Conservation (phyloP, 2,113 vertebrate species). For the Misgurnus anguillicaudatus region DNA sequence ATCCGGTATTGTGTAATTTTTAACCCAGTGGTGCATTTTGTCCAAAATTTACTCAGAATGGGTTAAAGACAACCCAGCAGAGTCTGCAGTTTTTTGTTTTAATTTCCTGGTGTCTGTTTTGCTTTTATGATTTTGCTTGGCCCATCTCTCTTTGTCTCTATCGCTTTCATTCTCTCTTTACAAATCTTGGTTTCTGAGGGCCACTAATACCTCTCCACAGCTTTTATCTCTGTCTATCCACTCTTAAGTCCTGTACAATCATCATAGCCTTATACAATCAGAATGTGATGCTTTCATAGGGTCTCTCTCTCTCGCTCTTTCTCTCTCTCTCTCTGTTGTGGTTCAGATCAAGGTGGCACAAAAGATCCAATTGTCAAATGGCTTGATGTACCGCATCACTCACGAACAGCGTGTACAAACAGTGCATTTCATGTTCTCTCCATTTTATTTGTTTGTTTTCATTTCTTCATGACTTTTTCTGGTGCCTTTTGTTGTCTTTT, state of each 20-base stretch:
- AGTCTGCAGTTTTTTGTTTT: too few relatives aligned
- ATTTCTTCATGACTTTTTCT: background rate
- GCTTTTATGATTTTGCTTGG: too few relatives aligned
- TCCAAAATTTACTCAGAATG: too few relatives aligned
- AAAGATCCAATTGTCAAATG: constrained; percentile 21
- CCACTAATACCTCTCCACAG: background rate
- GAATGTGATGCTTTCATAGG: background rate
- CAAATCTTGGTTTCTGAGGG: constrained; percentile 9
- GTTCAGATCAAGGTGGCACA: constrained; percentile 10
- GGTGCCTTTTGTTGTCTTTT: constrained; percentile 12
- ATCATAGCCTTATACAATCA: constrained; percentile 7
- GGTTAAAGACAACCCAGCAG: too few relatives aligned
- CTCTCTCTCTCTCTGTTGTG: background rate
- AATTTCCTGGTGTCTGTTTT: too few relatives aligned
- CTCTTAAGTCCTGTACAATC: constrained; percentile 15
- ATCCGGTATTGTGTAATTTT: too few relatives aligned
- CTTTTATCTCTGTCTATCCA: constrained; percentile 8
- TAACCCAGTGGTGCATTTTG: too few relatives aligned
- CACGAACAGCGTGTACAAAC: background rate
- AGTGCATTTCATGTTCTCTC: background rate
- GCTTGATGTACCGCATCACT: constrained; percentile 14
- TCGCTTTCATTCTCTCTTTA: background rate
- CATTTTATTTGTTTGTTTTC: background rate
- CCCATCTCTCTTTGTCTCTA: background rate
- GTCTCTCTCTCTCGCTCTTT: background rate